Percentiles rank a stretch among this genome's conserved stretches.
Evolutionary conservation across 1,140 invertebrate genomes (phyloP).

Genomic region (Aphelenchoides avenae): DNA sequence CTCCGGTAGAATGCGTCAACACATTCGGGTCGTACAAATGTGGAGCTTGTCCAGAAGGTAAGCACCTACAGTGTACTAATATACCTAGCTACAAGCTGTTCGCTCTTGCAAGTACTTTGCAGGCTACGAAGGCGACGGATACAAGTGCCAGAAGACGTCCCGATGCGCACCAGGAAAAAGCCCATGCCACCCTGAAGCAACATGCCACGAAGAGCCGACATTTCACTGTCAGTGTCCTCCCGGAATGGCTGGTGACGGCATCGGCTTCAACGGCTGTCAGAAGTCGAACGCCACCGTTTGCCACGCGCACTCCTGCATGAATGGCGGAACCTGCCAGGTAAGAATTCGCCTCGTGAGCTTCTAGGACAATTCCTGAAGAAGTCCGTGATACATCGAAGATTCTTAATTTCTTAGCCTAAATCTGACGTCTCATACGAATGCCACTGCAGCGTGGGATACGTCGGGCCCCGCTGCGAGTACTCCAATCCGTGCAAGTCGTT

Average conservation of each 20-base stretch:
- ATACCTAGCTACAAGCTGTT: slow-evolving; percentile 15
- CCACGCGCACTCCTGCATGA: slow-evolving; percentile 12
- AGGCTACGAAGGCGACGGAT: slow-evolving; percentile 21
- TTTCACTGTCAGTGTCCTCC: slow-evolving; percentile 28
- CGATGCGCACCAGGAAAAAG: slow-evolving; percentile 4
- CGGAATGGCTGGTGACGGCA: slow-evolving; percentile 24
- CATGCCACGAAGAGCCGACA: slow-evolving; percentile 26
- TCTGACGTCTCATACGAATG: slow-evolving; percentile 12
- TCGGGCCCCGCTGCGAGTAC: slow-evolving; percentile 18
- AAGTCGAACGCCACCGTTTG: slow-evolving; percentile 16
- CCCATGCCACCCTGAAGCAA: slow-evolving; percentile 6
- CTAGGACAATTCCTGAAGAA: too few species aligned
- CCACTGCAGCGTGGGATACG: slow-evolving; percentile 16
- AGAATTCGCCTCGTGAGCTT: too few species aligned
- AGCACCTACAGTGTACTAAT: slow-evolving; percentile 14
- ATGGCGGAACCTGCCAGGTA: slow-evolving; percentile 31
- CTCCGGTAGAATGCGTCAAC: slow-evolving; percentile 52
- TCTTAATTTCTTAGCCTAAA: slow-evolving; percentile 15
- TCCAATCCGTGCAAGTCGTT: slow-evolving; percentile 20
- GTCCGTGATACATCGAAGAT: not conserved
- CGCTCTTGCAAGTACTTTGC: too few species aligned
- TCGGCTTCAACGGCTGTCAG: slow-evolving; percentile 23
- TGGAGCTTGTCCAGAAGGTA: slow-evolving; percentile 61
- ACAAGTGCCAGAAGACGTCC: slow-evolving; percentile 27
- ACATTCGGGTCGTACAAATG: slow-evolving; percentile 60